Evolutionary conservation across 92 coral and sea anemone genomes (phyloP).

Genomic region (Porites cylindrica): DNA sequence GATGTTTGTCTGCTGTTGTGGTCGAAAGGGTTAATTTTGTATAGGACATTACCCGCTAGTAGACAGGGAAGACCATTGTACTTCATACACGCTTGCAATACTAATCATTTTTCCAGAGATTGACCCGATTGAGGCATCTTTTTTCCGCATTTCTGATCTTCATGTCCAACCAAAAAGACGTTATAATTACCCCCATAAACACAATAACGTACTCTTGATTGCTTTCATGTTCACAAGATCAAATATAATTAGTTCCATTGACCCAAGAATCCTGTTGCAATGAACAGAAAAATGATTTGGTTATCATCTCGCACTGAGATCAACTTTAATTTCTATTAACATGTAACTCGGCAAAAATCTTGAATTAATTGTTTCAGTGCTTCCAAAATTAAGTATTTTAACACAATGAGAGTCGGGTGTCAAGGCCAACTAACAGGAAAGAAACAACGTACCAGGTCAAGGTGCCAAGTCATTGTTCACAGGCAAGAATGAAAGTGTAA

Average conservation of each 20-base stretch:
- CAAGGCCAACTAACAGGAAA: not conserved
- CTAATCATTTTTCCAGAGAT: slow-evolving; percentile 19
- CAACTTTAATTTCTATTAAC: not conserved
- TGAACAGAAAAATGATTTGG: not conserved
- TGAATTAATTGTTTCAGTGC: not conserved
- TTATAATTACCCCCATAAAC: not conserved
- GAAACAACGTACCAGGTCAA: not conserved
- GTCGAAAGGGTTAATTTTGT: not conserved
- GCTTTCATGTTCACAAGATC: not conserved
- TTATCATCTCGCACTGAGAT: not conserved
- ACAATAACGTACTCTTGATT: not conserved
- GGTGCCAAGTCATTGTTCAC: not conserved
- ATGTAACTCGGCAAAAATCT: not conserved
- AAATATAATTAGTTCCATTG: not conserved
- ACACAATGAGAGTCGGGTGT: not conserved
- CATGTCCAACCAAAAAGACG: not conserved
- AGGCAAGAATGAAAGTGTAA: too few relatives aligned
- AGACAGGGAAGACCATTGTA: not conserved
- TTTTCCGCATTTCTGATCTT: not conserved
- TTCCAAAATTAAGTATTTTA: slow-evolving; percentile 8
- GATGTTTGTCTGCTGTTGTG: not conserved
- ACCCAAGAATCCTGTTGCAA: slow-evolving; percentile 4
- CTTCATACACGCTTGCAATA: not conserved
- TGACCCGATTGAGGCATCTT: not conserved
- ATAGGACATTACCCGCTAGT: not conserved